Conservation (phyloP, 1,140 invertebrate genomes). For the Asobara japonica region DNA sequence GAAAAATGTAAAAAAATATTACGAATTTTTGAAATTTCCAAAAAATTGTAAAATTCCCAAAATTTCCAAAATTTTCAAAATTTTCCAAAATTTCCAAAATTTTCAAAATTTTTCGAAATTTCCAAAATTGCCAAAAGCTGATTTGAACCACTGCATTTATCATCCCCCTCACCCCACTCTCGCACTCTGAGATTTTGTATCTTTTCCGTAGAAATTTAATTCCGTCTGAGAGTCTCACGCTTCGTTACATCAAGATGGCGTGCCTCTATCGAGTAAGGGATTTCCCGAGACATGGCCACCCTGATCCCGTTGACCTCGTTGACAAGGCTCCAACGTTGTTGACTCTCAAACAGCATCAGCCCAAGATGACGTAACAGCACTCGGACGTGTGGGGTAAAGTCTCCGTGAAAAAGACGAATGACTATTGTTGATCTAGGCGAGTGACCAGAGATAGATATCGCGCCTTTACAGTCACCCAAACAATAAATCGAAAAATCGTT, state of each 20-base stretch:
- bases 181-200: too few species aligned
- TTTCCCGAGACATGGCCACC: neutral
- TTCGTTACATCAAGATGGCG: neutral
- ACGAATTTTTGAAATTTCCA: too few species aligned
- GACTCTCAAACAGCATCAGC: slow-evolving; percentile 3
- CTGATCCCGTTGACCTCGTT: neutral
- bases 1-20: too few species aligned
- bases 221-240: neutral
- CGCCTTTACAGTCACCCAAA: neutral
- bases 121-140: too few species aligned
- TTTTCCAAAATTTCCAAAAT: too few species aligned
- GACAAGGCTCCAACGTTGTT: neutral
- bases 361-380: neutral
- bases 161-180: neutral
- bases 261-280: neutral
- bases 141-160: neutral
- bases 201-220: too few species aligned
- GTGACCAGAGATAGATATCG: slow-evolving; percentile 27
- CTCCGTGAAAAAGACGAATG: slow-evolving; percentile 35
- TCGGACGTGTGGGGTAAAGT: too few species aligned
- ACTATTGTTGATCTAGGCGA: slow-evolving; percentile 35
- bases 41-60: too few species aligned
- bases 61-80: too few species aligned
- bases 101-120: too few species aligned
- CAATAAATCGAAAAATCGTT: neutral